Base-by-base conservation (phyloP, 2,888 invertebrate genomes). In the Anticlea derivata region DNA sequence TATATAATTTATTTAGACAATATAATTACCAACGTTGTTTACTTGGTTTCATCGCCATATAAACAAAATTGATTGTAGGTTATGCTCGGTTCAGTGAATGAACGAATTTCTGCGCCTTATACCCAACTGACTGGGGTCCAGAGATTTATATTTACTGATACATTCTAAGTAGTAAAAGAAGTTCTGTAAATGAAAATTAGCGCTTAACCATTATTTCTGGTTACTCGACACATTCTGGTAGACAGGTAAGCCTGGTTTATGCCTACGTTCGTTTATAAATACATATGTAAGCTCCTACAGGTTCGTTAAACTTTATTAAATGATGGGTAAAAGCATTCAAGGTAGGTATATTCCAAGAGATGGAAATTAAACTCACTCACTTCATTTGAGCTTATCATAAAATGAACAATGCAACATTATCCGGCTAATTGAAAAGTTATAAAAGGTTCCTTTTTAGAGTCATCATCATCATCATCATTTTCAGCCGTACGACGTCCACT, bases 1-100 rank as follows among this genome's bases (percentile, higher is more conserved):
- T n/a, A n/a, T n/a, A n/a, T n/a, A n/a, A n/a, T n/a, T n/a, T n/a
- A n/a, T n/a, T n/a, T n/a, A n/a, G n/a, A n/a, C n/a, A n/a, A n/a
- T n/a, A n/a, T n/a, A n/a, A n/a, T n/a, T n/a, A n/a, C n/a, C n/a
- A n/a, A n/a, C n/a, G n/a, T 45, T 26, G 11, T 43, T 31, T n/a
- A 33, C 30, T 31, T 17, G 26, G 30, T 49, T 48, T 41, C 34
- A 22, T 35, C 34, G 31, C 8, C 38, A 8, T 22, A 37, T 27
- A 46, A 24, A 37, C 17, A 17, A 29, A 41, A 46, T 39, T 33
- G 45, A 49, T 54, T 45, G 49, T n/a, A n/a, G n/a, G n/a, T n/a
- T n/a, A n/a, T n/a, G n/a, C n/a, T n/a, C n/a, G n/a, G n/a, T n/a
- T n/a, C n/a, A n/a, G n/a, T n/a, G n/a, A n/a, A n/a, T n/a, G n/a